A percentile compares a stretch with the other conserved stretches of the same genome.
phyloP scores from a whole-genome alignment of 2,797 vertebrate species.

The Nannoperca obscura region DNA sequence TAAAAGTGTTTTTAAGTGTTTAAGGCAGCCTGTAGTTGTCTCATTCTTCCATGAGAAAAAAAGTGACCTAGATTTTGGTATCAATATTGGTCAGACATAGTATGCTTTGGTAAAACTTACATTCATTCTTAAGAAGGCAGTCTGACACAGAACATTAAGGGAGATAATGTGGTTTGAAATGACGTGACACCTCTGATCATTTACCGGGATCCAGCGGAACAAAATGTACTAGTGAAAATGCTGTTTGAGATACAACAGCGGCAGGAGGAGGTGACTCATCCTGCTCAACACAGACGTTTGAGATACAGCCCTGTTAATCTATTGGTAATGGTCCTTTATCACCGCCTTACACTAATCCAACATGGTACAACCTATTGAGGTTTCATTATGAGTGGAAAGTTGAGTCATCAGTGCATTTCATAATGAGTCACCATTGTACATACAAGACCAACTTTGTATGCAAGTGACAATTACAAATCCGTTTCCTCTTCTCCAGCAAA shows the following conservation, averaged over 20 bases:
- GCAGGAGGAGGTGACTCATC: slow-evolving; percentile 42
- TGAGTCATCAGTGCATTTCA: slow-evolving; percentile 25
- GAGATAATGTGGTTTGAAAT: slow-evolving; percentile 38
- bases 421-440: slow-evolving; percentile 25
- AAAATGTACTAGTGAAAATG: slow-evolving; percentile 39
- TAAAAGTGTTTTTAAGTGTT: neutral
- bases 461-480: slow-evolving; percentile 3
- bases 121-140: neutral
- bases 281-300: slow-evolving; percentile 32
- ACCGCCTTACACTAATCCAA: slow-evolving; percentile 29
- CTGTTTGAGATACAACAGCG: slow-evolving; percentile 14
- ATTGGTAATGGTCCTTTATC: slow-evolving; percentile 40
- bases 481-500: slow-evolving; percentile 7
- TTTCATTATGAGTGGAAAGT: slow-evolving; percentile 36
- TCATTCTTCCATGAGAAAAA: neutral
- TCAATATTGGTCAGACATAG: neutral
- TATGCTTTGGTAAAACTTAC: neutral
- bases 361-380: slow-evolving; percentile 27
- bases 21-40: neutral
- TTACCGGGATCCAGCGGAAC: slow-evolving; percentile 25
- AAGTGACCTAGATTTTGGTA: neutral
- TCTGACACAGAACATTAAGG: neutral
- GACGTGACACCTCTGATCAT: slow-evolving; percentile 35
- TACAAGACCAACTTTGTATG: neutral
- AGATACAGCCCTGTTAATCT: slow-evolving; percentile 32